phyloP scores from a whole-genome alignment of 2,113 vertebrate species.

The Balaenoptera acutorostrata region DNA sequence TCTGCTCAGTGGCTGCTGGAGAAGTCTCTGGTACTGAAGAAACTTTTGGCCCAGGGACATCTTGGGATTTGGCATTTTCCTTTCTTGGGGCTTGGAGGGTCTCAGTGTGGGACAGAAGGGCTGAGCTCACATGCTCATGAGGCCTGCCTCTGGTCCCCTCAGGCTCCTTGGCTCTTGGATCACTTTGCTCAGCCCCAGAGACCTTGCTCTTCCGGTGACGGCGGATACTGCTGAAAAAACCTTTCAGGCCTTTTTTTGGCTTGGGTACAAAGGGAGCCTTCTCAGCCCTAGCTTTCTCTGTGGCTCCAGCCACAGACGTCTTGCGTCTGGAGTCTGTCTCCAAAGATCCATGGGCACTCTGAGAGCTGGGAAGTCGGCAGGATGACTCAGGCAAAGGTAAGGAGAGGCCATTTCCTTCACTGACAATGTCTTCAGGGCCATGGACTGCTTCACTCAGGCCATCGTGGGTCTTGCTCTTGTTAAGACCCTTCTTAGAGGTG shows the following conservation, averaged over 20 bases:
- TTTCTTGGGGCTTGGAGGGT: not conserved
- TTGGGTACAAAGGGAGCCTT: slow-evolving; percentile 83
- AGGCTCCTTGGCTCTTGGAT: not conserved
- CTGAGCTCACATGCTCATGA: not conserved
- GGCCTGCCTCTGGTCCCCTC: not conserved
- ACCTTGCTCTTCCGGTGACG: slow-evolving; percentile 89
- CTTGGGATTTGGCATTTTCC: slow-evolving; percentile 30
- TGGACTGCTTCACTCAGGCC: slow-evolving; percentile 82
- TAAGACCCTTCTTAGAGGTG: slow-evolving; percentile 87
- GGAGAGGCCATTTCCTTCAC: slow-evolving; percentile 18
- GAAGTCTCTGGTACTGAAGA: slow-evolving; percentile 14
- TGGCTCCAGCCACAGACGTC: slow-evolving; percentile 69
- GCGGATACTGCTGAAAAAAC: slow-evolving; percentile 93
- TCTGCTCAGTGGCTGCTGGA: not conserved
- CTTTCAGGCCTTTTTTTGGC: slow-evolving; percentile 91
- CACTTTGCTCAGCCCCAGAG: slow-evolving; percentile 80
- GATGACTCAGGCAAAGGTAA: slow-evolving; percentile 45
- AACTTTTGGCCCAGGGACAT: not conserved
- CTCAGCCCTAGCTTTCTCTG: slow-evolving; percentile 79
- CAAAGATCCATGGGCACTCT: slow-evolving; percentile 73
- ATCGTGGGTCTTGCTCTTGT: slow-evolving; percentile 93
- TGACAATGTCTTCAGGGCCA: slow-evolving; percentile 21
- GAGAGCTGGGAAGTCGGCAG: slow-evolving; percentile 72
- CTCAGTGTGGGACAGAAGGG: not conserved
- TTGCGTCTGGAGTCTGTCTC: slow-evolving; percentile 68